Evolutionary conservation across 2,888 invertebrate species (phyloP).

Genomic region (Chelonus formosanus): DNA sequence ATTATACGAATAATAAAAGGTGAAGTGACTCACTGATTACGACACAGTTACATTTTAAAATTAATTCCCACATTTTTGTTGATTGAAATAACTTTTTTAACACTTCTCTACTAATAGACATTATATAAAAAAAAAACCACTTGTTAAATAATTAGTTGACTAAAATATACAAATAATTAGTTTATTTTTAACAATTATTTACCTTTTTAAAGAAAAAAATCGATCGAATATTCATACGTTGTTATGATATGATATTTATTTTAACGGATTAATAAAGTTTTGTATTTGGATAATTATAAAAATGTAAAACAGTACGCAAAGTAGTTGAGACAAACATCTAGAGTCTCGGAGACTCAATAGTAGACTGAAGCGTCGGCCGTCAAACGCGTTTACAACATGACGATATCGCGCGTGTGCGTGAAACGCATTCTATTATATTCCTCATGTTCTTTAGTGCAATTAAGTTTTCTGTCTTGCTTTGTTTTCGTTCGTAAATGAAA

Average conservation of each 20-base stretch:
- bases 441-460: slow-evolving; percentile 18
- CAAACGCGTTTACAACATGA: neutral
- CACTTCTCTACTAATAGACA: too few relatives aligned
- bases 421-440: neutral
- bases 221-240: slow-evolving; percentile 32
- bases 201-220: slow-evolving; percentile 31
- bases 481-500: slow-evolving; percentile 12
- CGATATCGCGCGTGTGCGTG: slow-evolving; percentile 9
- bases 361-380: slow-evolving; percentile 16
- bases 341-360: slow-evolving; percentile 7
- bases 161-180: neutral
- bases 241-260: neutral
- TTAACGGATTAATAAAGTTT: too few relatives aligned
- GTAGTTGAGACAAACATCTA: neutral
- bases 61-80: slow-evolving; percentile 18
- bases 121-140: neutral
- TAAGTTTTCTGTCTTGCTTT: slow-evolving; percentile 16
- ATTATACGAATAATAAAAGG: too few relatives aligned
- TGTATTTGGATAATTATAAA: too few relatives aligned
- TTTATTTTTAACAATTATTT: slow-evolving; percentile 1
- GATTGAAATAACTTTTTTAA: neutral
- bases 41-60: slow-evolving; percentile 23
- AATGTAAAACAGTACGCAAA: too few relatives aligned
- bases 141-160: neutral
- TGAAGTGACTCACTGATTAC: slow-evolving; percentile 26